Conservation (phyloP, 2,113 vertebrate genomes). For the Chrysochloris asiatica region DNA sequence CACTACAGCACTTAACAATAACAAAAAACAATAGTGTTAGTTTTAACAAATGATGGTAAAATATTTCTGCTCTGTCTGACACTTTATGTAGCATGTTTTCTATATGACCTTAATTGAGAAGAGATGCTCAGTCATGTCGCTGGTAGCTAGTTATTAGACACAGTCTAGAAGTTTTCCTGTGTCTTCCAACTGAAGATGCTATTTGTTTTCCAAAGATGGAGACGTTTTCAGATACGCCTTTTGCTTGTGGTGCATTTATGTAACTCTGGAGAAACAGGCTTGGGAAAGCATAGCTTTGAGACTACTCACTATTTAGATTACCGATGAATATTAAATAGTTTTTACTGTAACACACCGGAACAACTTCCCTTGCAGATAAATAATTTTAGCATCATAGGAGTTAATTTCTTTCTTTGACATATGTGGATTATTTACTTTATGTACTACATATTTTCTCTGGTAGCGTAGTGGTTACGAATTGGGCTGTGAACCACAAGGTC, state of each 20-base stretch:
- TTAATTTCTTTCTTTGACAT: neutral
- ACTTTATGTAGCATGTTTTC: too few relatives aligned
- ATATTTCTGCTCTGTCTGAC: neutral
- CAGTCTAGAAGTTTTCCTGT: neutral
- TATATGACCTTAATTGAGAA: neutral
- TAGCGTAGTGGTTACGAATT: too few relatives aligned
- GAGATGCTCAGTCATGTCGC: neutral
- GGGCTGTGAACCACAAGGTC: too few relatives aligned
- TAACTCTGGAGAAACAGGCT: neutral
- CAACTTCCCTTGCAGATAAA: neutral
- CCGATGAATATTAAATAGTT: neutral
- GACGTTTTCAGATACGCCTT: neutral
- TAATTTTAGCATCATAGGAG: neutral
- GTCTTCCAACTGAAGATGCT: neutral
- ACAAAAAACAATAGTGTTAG: too few relatives aligned
- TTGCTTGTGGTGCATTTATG: neutral
- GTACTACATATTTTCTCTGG: neutral
- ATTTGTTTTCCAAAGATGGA: neutral
- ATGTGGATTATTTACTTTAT: neutral
- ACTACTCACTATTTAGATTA: neutral
- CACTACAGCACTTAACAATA: too few relatives aligned
- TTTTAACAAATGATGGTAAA: neutral
- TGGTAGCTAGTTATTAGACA: neutral
- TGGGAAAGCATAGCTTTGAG: neutral
- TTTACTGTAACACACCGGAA: rapidly evolving